phyloP scores from a whole-genome alignment of 2,113 vertebrate species.

The Paratilapia polleni region DNA sequence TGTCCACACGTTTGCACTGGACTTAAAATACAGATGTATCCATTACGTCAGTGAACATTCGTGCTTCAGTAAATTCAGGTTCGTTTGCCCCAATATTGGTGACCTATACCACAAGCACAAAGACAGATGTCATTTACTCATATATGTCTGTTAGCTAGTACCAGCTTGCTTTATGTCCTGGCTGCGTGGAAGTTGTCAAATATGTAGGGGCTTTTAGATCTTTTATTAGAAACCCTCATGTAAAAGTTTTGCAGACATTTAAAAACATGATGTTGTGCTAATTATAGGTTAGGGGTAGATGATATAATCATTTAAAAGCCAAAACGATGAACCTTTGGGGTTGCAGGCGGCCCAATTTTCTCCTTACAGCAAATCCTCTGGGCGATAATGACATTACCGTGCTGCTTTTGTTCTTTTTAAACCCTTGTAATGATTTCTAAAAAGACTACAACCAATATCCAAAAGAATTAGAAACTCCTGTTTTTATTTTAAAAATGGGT shows the following conservation, averaged over 20 bases:
- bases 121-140: conserved; percentile 55
- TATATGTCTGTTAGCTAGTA: background rate
- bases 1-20: conserved; percentile 48
- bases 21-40: conserved; percentile 60
- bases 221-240: conserved; percentile 47
- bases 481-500: conserved; percentile 28
- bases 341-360: conserved; percentile 18
- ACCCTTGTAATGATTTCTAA: background rate
- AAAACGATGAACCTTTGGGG: background rate
- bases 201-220: conserved; percentile 33
- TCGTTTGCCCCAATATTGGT: conserved; percentile 12
- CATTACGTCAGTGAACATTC: conserved; percentile 54
- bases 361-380: background rate
- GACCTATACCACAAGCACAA: conserved; percentile 46
- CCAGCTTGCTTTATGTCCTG: conserved; percentile 10
- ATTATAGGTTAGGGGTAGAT: conserved; percentile 32
- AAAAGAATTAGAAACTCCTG: conserved; percentile 26
- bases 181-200: conserved; percentile 14
- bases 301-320: conserved; percentile 15
- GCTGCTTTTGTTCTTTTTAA: conserved; percentile 24
- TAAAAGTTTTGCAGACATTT: conserved; percentile 49
- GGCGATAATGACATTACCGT: conserved; percentile 18
- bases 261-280: conserved; percentile 51
- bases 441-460: background rate
- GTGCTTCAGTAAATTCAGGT: conserved; percentile 21